Conservation (phyloP, 2,888 invertebrate genomes). For the Metalampra italica region DNA sequence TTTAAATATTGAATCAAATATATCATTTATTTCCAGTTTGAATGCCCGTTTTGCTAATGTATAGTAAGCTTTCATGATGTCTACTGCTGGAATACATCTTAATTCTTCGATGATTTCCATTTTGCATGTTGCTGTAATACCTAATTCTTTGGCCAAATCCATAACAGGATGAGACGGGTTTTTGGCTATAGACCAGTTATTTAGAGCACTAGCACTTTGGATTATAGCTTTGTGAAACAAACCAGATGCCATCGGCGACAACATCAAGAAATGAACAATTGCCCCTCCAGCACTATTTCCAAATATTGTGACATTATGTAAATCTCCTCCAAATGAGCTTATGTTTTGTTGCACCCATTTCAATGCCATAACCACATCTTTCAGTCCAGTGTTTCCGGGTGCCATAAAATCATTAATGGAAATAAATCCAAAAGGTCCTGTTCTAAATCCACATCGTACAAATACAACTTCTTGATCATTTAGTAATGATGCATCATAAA, state of each 20-base stretch:
- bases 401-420: constrained; percentile 60
- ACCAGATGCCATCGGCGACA: constrained; percentile 68
- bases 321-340: constrained; percentile 61
- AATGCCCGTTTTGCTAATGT: constrained; percentile 18
- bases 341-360: constrained; percentile 69
- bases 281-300: constrained; percentile 69
- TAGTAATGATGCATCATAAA: constrained; percentile 55
- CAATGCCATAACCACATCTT: constrained; percentile 64
- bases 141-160: constrained; percentile 47
- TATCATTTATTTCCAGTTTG: constrained; percentile 24
- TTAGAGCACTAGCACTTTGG: constrained; percentile 65
- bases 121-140: constrained; percentile 38
- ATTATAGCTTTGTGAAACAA: constrained; percentile 68
- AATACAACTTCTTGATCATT: constrained; percentile 52
- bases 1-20: constrained; percentile 52
- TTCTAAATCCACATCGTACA: constrained; percentile 62
- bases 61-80: constrained; percentile 41
- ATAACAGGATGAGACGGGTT: constrained; percentile 48
- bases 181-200: constrained; percentile 56
- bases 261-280: constrained; percentile 63
- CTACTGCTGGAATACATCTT: constrained; percentile 32
- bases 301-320: constrained; percentile 67
- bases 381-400: constrained; percentile 67
- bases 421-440: constrained; percentile 69
- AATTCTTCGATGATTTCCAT: constrained; percentile 56